Evolutionary conservation across 2,888 invertebrate species (phyloP).

Genomic region (Lasioglossum zephyrum): DNA sequence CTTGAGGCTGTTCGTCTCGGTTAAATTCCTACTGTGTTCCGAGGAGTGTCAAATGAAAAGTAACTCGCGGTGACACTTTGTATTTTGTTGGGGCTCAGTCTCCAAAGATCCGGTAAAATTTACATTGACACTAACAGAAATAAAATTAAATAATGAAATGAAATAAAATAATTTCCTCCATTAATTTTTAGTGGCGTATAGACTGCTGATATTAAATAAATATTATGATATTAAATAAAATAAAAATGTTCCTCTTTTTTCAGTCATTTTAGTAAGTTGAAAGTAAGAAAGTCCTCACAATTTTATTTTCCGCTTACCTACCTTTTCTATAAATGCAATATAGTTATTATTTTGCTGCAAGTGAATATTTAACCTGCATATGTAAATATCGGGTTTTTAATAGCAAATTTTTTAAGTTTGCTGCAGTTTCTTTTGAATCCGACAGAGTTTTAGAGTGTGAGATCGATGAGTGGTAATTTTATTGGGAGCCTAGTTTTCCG

Average conservation of each 20-base stretch:
- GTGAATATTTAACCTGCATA: neutral
- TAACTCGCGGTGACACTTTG: constrained; percentile 28
- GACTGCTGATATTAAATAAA: neutral
- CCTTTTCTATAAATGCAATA: neutral
- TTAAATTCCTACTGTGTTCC: constrained; percentile 56
- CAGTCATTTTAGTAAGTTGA: neutral
- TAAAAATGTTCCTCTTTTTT: neutral
- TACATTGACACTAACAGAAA: neutral
- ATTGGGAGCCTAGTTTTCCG: neutral
- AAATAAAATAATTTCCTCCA: no score
- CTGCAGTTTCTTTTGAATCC: neutral
- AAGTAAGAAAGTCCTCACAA: neutral
- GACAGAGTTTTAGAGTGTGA: neutral
- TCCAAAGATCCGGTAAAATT: neutral
- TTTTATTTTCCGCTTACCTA: neutral
- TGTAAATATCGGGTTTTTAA: neutral
- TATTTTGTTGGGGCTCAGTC: neutral
- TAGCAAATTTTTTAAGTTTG: neutral
- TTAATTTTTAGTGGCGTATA: neutral
- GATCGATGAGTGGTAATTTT: neutral
- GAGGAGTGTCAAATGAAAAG: constrained; percentile 46
- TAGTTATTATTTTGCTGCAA: neutral
- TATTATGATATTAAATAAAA: neutral
- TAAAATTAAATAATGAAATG: neutral
- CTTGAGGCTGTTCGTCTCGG: constrained; percentile 48